Conservation (phyloP, 2,797 vertebrate genomes). For the Pipistrellus nathusii region DNA sequence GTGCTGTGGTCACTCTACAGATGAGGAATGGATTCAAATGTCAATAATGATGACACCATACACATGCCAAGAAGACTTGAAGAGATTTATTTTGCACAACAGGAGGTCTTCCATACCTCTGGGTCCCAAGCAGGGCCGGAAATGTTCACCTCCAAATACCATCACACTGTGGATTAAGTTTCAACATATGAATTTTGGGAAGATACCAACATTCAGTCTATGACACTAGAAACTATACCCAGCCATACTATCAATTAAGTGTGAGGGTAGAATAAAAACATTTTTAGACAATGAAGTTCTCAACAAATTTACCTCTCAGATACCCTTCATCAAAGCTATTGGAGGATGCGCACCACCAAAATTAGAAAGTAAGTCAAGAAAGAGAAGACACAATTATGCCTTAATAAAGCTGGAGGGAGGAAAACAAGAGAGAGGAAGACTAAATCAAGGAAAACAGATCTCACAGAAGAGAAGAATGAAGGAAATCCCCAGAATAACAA, state of each 20-base stretch:
- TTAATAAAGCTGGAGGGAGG: background rate
- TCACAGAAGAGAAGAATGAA: constrained; percentile 12
- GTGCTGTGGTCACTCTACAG: background rate
- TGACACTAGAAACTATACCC: background rate
- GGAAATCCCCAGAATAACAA: background rate
- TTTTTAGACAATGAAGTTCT: background rate
- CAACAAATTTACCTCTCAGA: background rate
- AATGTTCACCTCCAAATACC: background rate
- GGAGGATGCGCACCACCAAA: background rate
- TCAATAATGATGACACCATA: background rate
- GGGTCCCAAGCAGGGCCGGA: background rate
- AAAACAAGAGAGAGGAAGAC: background rate
- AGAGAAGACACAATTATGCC: background rate
- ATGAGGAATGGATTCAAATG: background rate
- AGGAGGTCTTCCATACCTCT: background rate
- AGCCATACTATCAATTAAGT: background rate
- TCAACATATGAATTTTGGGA: background rate
- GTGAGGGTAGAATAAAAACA: constrained; percentile 20
- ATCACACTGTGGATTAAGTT: background rate
- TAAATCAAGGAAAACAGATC: background rate
- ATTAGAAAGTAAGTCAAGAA: constrained; percentile 7
- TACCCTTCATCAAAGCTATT: background rate
- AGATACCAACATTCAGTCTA: background rate
- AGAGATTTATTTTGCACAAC: background rate
- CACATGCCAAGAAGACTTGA: background rate